Evolutionary conservation across 1,140 invertebrate genomes (phyloP).

Genomic region (Lepidostoma basale): DNA sequence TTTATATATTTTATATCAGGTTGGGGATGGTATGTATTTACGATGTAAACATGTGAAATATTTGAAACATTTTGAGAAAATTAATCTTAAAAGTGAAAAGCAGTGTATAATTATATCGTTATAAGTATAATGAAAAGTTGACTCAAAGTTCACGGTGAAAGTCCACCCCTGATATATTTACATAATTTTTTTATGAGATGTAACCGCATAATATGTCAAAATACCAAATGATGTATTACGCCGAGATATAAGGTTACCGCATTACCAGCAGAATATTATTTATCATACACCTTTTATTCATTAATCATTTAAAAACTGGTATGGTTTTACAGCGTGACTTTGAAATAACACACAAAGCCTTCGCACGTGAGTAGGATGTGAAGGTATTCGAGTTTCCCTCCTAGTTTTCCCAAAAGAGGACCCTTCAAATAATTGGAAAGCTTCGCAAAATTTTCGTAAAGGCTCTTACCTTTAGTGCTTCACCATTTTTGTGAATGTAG

Average conservation of each 20-base stretch:
- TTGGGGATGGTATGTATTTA: too few species aligned
- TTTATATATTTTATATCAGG: too few species aligned
- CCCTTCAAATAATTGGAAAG: conserved; percentile 46
- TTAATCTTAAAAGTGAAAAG: too few species aligned
- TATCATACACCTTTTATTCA: conserved; percentile 13
- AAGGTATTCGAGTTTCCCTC: conserved; percentile 30
- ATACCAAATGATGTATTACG: too few species aligned
- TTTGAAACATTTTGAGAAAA: too few species aligned
- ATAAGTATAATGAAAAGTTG: too few species aligned
- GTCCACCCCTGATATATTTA: neutral
- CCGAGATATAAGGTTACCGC: neutral
- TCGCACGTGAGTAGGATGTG: conserved; percentile 9
- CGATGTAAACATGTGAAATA: too few species aligned
- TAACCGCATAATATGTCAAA: too few species aligned
- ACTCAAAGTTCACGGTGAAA: too few species aligned
- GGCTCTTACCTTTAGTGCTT: conserved; percentile 27
- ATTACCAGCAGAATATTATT: neutral
- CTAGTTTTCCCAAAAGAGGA: conserved; percentile 33
- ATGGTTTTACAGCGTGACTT: conserved; percentile 20
- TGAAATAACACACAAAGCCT: conserved; percentile 22
- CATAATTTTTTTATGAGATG: too few species aligned
- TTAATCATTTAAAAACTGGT: conserved; percentile 23
- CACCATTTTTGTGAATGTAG: neutral
- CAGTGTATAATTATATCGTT: too few species aligned
- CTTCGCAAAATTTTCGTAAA: conserved; percentile 38